Evolutionary conservation across 53 echinoderm and acorn worm genomes (phyloP).

Genomic region (Apostichopus leukothele): DNA sequence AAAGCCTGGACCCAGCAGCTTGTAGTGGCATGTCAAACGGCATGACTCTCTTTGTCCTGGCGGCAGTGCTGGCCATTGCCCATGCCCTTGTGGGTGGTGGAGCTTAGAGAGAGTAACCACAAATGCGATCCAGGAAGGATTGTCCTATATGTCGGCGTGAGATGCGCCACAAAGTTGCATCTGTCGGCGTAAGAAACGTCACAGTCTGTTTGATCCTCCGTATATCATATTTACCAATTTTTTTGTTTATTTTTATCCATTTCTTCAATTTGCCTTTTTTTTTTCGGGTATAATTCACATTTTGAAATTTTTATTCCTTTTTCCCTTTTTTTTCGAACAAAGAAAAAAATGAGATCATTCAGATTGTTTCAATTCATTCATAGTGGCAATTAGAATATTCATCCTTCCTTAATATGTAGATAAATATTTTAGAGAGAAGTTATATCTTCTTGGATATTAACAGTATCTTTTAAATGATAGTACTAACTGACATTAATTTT

Average conservation of each 20-base stretch:
- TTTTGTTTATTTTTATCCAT: background rate
- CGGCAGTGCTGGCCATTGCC: background rate
- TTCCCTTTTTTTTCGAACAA: background rate
- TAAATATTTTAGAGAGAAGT: no score
- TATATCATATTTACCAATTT: background rate
- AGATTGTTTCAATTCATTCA: background rate
- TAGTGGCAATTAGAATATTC: background rate
- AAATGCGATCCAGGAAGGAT: conserved; percentile 40
- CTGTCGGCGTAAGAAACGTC: conserved; percentile 16
- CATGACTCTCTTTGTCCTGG: background rate
- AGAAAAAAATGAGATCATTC: background rate
- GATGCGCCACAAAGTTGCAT: background rate
- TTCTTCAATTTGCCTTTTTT: background rate
- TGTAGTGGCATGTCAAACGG: background rate
- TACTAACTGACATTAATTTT: no score
- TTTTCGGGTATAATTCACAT: no score
- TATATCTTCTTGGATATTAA: no score
- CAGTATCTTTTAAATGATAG: no score
- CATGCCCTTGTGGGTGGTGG: background rate
- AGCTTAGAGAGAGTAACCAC: background rate
- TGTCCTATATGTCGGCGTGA: conserved; percentile 34
- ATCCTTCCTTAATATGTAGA: no score
- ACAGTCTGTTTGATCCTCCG: conserved; percentile 4
- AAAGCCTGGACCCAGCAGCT: background rate
- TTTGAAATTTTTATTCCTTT: no score